phyloP scores from a whole-genome alignment of 2,113 vertebrate genomes.

The Paedocypris sp. region DNA sequence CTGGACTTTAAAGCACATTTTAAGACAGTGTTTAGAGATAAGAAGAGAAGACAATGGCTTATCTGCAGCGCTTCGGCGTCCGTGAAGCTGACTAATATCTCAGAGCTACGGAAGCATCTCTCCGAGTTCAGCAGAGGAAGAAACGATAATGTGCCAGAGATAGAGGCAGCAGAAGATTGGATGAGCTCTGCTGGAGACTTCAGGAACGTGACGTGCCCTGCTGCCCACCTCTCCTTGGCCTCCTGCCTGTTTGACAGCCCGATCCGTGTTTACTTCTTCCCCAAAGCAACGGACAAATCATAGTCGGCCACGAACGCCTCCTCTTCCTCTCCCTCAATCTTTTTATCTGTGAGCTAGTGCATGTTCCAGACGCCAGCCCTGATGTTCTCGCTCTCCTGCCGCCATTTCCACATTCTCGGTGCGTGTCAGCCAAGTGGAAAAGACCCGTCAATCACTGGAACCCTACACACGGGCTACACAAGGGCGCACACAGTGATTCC shows the following conservation, averaged over 20 bases:
- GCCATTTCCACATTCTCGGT: constrained; percentile 21
- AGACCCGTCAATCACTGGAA: constrained; percentile 29
- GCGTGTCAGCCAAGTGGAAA: constrained; percentile 27
- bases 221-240: not conserved
- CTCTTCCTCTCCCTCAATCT: constrained; percentile 39
- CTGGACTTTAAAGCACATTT: constrained; percentile 36
- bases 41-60: constrained; percentile 42
- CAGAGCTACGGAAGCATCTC: constrained; percentile 49
- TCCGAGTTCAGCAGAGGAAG: constrained; percentile 37
- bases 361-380: not conserved
- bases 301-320: constrained; percentile 38
- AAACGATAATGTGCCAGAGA: constrained; percentile 16
- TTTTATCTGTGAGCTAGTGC: not conserved
- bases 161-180: constrained; percentile 14
- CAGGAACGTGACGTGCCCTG: constrained; percentile 7
- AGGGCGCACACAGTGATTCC: not conserved
- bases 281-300: constrained; percentile 44
- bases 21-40: constrained; percentile 45
- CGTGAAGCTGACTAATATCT: constrained; percentile 58
- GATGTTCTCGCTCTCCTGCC: constrained; percentile 1
- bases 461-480: not conserved
- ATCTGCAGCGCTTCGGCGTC: constrained; percentile 11
- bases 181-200: constrained; percentile 21
- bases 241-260: constrained; percentile 38
- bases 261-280: constrained; percentile 47